Evolutionary conservation across 2,888 invertebrate species (phyloP), one percentile per base, ranked within the genome.

Genomic region (Cyclophora punctaria): DNA sequence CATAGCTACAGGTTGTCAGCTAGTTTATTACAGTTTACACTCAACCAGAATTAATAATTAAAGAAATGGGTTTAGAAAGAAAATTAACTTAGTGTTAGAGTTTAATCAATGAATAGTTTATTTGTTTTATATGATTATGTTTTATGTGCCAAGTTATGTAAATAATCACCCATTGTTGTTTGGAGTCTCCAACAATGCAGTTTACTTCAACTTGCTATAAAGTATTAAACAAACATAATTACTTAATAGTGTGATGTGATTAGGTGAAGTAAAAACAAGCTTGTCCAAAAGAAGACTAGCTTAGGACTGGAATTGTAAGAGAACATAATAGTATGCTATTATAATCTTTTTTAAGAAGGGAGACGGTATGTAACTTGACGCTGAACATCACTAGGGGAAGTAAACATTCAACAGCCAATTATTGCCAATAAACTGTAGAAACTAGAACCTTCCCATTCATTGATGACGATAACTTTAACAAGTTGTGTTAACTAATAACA

Each of bases 371-470:
- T 20, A 43, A 43, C 7, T 7, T 7, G 5, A 43, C 20, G 20
- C 2, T 20, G 20, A 20, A 20, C 20, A 20, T 20, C 2, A 20
- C 20, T 20, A 20, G 60, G 64, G 65, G 67, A 67, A 71, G 63
- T 69, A 63, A 66, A 66, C 55, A 67, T 51, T 55, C 56, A 50
- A 50, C 44, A 62, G 33, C 46, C 58, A 57, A 60, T 53, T 55
- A 34, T 34, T 37, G 34, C 33, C 45, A 61, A 61, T 67, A 59
- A 62, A 56, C 54, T 58, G 58, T 65, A 54, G 37, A 4, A 37
- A 37, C 37, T 1, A 37, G 58, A 55, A 53, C 57, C 51, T 56
- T 62, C 53, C 46, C 48, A 48, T 34, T 34, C 3, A 45, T 44
- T 34, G 44, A 44, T 44, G 44, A 44, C 6, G 4, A 20, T 20